Evolutionary conservation across 2,888 invertebrate species (phyloP).

Genomic region (Cataglyphis albicans): DNA sequence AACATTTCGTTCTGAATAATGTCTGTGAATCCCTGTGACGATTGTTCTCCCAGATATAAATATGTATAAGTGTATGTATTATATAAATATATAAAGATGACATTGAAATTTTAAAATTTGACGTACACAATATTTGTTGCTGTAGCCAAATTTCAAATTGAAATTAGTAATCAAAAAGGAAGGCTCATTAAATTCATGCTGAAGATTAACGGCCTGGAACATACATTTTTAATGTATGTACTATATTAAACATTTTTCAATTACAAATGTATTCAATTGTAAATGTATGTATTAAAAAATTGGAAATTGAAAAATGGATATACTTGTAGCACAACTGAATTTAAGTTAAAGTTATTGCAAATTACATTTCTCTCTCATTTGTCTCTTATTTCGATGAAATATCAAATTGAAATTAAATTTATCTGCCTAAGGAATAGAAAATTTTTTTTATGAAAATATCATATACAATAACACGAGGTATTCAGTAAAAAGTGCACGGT

Average conservation of each 20-base stretch:
- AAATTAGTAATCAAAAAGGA: no score
- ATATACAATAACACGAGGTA: not conserved
- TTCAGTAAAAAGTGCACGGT: not conserved
- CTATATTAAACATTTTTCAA: not conserved
- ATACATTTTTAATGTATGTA: not conserved
- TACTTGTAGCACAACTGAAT: not conserved
- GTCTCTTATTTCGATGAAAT: not conserved
- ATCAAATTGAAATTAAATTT: not conserved
- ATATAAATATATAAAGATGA: not conserved
- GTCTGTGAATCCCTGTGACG: not conserved
- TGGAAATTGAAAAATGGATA: not conserved
- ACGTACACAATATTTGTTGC: no score
- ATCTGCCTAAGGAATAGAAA: not conserved
- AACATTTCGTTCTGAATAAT: constrained; percentile 15
- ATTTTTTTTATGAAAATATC: not conserved
- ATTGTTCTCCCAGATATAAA: not conserved
- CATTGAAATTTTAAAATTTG: no score
- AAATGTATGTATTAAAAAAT: no score
- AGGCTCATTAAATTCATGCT: no score
- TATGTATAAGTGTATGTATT: not conserved
- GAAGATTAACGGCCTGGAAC: no score
- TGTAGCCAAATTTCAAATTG: no score
- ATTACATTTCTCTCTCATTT: not conserved
- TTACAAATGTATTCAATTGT: not conserved
- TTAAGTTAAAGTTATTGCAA: not conserved